Base-by-base conservation (phyloP, 2,113 vertebrate species). In the Hiodon tergisus region DNA sequence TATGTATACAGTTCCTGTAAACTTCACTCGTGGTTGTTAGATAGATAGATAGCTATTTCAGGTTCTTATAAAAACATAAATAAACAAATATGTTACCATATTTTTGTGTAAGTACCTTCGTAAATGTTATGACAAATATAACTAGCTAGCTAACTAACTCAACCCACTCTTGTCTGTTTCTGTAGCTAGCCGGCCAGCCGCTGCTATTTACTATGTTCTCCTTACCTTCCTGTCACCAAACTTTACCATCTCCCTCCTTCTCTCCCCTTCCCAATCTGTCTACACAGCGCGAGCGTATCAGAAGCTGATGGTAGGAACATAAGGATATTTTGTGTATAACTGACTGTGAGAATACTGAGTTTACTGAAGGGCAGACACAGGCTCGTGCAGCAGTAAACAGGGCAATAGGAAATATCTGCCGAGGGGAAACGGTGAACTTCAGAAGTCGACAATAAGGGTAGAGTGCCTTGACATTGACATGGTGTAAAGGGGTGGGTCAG, bases 321-420 rank as follows among this genome's bases (percentile, higher is more conserved):
- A 91, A 90, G 88, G 85, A 72, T 89, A 88, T 88, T 89, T 91
- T 88, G 89, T 91, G 88, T 88, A 90, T 86, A 91, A 82, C 87
- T 88, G 83, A 85, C 89, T 86, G 69, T 82, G 78, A 81, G 83
- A 85, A 79, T 81, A 82, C 60, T 81, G 78, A 81, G 81, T 79
- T 80, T 90, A 90, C 86, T 82, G 83, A 84, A 55, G 53, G 31
- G 78, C 70, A 76, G 76, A 73, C 52, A 71, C 4, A 0, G 46
- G 67, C 69, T 60, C 55, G 67, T 76, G 31, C 61, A 31, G 72
- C 31, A 48, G 71, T 50, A 16, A 11, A 62, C 6, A 8, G 16
- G 71, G 11, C 14, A 14, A 46, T 10, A 17, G 46, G 3, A 9
- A 3, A 1, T 52, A 55, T 17, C 9, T n/a, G 16, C n/a, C 4